Conservation (phyloP, 1,140 invertebrate species). For the Drosophila setifemur region DNA sequence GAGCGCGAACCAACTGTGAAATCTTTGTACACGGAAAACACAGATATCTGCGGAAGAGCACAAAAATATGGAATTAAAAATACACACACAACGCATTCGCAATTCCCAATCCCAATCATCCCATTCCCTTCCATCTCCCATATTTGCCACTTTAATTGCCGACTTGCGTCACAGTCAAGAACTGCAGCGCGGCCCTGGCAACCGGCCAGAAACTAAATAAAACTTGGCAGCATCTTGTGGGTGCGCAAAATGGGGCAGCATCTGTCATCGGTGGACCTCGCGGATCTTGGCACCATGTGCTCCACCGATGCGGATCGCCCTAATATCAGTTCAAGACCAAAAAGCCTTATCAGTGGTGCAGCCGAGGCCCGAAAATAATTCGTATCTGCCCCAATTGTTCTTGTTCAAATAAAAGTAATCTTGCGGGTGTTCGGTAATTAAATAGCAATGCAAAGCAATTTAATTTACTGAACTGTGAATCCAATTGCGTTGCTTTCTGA, state of each 20-base stretch:
- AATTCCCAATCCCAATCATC: not conserved
- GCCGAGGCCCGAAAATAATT: constrained; percentile 23
- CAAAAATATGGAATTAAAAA: constrained; percentile 63
- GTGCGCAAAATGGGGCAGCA: constrained; percentile 34
- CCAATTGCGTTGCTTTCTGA: constrained; percentile 15
- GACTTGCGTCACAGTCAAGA: constrained; percentile 69
- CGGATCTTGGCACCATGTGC: too few species aligned
- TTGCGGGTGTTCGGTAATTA: constrained; percentile 3
- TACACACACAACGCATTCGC: constrained; percentile 50
- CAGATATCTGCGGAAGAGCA: constrained; percentile 89
- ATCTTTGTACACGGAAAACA: constrained; percentile 95
- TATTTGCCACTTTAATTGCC: constrained; percentile 58
- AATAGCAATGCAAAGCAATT: constrained; percentile 3
- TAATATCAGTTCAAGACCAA: constrained; percentile 39
- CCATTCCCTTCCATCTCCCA: constrained; percentile 14
- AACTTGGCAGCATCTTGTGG: constrained; percentile 57
- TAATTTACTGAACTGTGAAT: not conserved
- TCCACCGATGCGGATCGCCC: constrained; percentile 12
- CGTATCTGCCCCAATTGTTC: too few species aligned
- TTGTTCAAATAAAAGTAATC: too few species aligned
- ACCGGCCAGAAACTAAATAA: constrained; percentile 56
- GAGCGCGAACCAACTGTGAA: constrained; percentile 86
- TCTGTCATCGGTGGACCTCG: constrained; percentile 2
- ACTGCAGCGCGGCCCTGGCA: constrained; percentile 61
- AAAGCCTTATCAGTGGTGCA: constrained; percentile 21